phyloP scores from a whole-genome alignment of 2,797 vertebrate genomes.

The Trematomus bernacchii region DNA sequence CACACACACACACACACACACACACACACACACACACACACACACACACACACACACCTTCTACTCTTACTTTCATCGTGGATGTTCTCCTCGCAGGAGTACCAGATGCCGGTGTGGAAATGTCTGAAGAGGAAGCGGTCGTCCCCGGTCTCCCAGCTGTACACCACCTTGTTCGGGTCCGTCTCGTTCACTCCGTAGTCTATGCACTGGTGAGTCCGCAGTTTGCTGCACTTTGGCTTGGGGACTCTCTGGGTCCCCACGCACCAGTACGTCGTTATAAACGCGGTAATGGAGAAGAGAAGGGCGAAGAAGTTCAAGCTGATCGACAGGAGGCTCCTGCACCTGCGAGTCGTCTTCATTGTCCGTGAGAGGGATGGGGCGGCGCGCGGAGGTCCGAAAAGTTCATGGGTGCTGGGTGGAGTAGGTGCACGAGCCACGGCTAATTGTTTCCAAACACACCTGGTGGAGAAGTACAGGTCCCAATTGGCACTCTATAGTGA shows the following conservation, averaged over 20 bases:
- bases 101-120: conserved; percentile 97
- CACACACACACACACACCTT: conserved; percentile 41
- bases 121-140: conserved; percentile 93
- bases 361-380: conserved; percentile 59
- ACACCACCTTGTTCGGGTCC: conserved; percentile 90
- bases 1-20: conserved; percentile 6
- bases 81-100: conserved; percentile 94
- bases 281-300: conserved; percentile 93
- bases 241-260: conserved; percentile 95
- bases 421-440: conserved; percentile 4
- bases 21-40: conserved; percentile 19
- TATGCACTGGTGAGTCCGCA: conserved; percentile 90
- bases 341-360: conserved; percentile 90
- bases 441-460: conserved; percentile 17
- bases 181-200: conserved; percentile 92
- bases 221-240: conserved; percentile 93
- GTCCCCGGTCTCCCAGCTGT: conserved; percentile 98
- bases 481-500: conserved; percentile 7
- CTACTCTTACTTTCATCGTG: conserved; percentile 89
- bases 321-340: conserved; percentile 92
- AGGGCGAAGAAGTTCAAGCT: conserved; percentile 93
- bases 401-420: conserved; percentile 50
- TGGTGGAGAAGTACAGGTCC: conserved; percentile 9
- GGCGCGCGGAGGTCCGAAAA: conserved; percentile 27
- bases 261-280: conserved; percentile 95